Percentiles rank a stretch among this genome's conserved stretches.
phyloP scores from a whole-genome alignment of 2,888 invertebrate genomes.

The Hypomecis punctinalis region DNA sequence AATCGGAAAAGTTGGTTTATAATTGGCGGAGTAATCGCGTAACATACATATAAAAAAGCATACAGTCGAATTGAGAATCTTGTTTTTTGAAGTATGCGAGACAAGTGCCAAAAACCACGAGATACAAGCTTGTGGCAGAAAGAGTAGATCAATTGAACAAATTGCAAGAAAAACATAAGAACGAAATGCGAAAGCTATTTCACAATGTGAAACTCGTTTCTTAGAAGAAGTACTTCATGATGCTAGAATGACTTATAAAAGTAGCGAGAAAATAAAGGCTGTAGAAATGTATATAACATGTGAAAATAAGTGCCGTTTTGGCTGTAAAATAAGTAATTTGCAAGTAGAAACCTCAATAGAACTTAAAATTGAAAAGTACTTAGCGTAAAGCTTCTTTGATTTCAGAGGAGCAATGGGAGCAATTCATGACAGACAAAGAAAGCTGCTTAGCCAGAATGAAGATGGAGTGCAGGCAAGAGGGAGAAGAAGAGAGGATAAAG shows the following conservation, averaged over 20 bases:
- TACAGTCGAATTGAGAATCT: too few species aligned
- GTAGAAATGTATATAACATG: too few species aligned
- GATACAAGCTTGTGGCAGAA: constrained; percentile 68
- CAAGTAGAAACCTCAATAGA: background rate
- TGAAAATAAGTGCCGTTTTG: too few species aligned
- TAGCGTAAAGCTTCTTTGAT: constrained; percentile 11
- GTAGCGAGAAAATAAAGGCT: too few species aligned
- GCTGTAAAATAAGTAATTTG: too few species aligned
- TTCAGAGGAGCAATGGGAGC: constrained; percentile 87
- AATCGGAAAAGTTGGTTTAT: too few species aligned
- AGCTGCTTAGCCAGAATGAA: constrained; percentile 86
- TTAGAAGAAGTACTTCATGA: background rate
- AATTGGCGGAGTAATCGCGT: too few species aligned
- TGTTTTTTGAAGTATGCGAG: too few species aligned
- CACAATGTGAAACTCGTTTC: background rate
- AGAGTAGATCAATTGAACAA: constrained; percentile 72
- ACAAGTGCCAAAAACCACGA: too few species aligned
- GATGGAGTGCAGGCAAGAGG: constrained; percentile 84
- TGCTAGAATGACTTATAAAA: too few species aligned
- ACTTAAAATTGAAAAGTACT: too few species aligned
- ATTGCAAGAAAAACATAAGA: constrained; percentile 84
- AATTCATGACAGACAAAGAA: constrained; percentile 86
- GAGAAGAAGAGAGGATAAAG: constrained; percentile 78
- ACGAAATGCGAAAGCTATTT: constrained; percentile 83
- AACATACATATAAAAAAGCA: too few species aligned